Evolutionary conservation across 2,888 invertebrate genomes (phyloP).

Genomic region (Phortica magna): DNA sequence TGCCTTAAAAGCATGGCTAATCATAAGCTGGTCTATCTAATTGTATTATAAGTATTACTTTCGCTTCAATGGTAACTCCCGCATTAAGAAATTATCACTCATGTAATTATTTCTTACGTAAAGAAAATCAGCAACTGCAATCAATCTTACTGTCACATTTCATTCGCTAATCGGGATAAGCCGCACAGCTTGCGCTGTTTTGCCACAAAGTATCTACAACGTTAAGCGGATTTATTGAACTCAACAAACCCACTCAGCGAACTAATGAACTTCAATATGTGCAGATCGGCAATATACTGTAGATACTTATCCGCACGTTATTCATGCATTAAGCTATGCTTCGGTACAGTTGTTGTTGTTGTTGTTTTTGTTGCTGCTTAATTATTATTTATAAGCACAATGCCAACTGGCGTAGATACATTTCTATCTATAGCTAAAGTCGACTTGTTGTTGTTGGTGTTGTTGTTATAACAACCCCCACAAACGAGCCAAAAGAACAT

Average conservation of each 20-base stretch:
- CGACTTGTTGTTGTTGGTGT: background rate
- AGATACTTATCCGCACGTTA: constrained; percentile 22
- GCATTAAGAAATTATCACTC: too few species aligned
- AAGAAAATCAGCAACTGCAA: too few species aligned
- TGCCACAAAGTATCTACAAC: background rate
- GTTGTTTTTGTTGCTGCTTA: constrained; percentile 17
- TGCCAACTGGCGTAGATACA: constrained; percentile 24
- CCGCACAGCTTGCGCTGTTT: background rate
- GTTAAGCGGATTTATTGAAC: constrained; percentile 26
- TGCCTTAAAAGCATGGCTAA: too few species aligned
- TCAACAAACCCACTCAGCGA: constrained; percentile 2
- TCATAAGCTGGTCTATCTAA: too few species aligned
- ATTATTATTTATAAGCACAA: constrained; percentile 31
- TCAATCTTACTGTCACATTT: background rate
- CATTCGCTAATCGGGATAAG: background rate
- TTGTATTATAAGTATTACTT: too few species aligned
- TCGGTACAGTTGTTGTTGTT: background rate
- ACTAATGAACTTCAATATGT: constrained; percentile 26
- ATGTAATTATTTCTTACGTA: too few species aligned
- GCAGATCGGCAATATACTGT: background rate
- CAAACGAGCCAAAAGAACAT: background rate
- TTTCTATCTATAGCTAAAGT: constrained; percentile 1
- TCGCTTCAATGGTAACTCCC: too few species aligned
- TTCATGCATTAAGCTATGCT: constrained; percentile 17
- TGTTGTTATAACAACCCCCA: background rate